phyloP scores from a whole-genome alignment of 2,797 vertebrate genomes.

The Potorous gilbertii region DNA sequence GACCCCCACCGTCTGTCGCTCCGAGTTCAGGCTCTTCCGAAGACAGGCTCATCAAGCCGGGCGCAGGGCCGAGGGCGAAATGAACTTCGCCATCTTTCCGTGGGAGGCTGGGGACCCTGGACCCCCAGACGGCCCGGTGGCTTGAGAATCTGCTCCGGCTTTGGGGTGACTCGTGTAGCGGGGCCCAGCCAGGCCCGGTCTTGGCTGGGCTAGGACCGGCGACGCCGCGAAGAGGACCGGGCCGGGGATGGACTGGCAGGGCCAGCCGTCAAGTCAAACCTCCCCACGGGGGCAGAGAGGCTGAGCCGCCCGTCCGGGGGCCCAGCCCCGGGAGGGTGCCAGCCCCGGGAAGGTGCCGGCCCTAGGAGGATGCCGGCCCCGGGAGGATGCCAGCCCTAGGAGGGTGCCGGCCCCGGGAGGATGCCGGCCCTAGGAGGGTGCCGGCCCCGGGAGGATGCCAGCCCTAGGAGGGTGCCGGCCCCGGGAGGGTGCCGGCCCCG shows the following conservation, averaged over 20 bases:
- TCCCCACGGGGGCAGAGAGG: too few relatives aligned
- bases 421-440: too few relatives aligned
- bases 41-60: too few relatives aligned
- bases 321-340: not conserved
- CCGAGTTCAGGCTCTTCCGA: not conserved
- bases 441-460: too few relatives aligned
- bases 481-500: too few relatives aligned
- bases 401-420: too few relatives aligned
- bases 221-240: not conserved
- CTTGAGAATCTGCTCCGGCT: not conserved
- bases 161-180: not conserved
- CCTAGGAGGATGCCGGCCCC: too few relatives aligned
- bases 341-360: too few relatives aligned
- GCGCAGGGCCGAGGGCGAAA: not conserved
- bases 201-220: not conserved
- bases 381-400: too few relatives aligned
- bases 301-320: too few relatives aligned
- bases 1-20: not conserved
- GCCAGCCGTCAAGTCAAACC: too few relatives aligned
- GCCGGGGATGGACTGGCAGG: not conserved
- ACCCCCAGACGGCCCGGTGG: not conserved
- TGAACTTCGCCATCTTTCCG: not conserved
- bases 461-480: too few relatives aligned
- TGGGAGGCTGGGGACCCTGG: not conserved
- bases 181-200: not conserved